These are phyloP conservation scores for Drosophila lacertosa DNA, from an alignment of 1,140 invertebrate species.

Conservation along the genomic window DNA sequence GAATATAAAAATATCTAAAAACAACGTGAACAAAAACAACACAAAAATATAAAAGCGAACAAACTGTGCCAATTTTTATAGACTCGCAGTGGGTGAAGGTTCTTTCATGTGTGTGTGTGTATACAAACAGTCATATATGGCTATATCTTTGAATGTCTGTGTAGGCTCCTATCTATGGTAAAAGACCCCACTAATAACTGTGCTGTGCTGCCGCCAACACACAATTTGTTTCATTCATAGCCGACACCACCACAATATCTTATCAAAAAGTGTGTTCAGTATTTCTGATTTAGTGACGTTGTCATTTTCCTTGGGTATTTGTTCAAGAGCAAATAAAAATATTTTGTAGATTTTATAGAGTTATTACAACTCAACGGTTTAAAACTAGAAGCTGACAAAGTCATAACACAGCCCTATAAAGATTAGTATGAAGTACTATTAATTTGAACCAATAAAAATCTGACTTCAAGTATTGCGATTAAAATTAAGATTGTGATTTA, in stretches of 20 bases:
- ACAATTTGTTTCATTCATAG: conserved; percentile 34
- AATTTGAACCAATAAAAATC: background rate
- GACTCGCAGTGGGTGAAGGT: conserved; percentile 68
- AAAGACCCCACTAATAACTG: conserved; percentile 9
- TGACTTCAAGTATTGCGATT: background rate
- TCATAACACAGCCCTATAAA: background rate
- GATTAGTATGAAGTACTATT: conserved; percentile 12
- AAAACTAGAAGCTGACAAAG: conserved; percentile 17
- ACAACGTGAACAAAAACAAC: conserved; percentile 30
- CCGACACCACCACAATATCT: conserved; percentile 45
- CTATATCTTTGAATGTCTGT: background rate
- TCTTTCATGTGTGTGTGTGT: conserved; percentile 45
- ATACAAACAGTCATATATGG: conserved; percentile 1
- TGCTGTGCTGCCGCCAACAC: conserved; percentile 1
- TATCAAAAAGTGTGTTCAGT: conserved; percentile 50
- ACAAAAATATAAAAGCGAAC: background rate
- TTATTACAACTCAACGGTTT: background rate
- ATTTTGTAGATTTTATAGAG: conserved; percentile 2
- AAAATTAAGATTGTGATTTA: background rate
- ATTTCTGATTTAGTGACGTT: conserved; percentile 50
- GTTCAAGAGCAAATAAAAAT: conserved; percentile 1
- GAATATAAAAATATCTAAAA: conserved; percentile 49
- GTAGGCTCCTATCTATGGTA: background rate
- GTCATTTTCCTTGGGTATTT: background rate
- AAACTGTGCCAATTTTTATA: conserved; percentile 64